Evolutionary conservation across 2,888 invertebrate genomes (phyloP).

Genomic region (Poecilus cupreus): DNA sequence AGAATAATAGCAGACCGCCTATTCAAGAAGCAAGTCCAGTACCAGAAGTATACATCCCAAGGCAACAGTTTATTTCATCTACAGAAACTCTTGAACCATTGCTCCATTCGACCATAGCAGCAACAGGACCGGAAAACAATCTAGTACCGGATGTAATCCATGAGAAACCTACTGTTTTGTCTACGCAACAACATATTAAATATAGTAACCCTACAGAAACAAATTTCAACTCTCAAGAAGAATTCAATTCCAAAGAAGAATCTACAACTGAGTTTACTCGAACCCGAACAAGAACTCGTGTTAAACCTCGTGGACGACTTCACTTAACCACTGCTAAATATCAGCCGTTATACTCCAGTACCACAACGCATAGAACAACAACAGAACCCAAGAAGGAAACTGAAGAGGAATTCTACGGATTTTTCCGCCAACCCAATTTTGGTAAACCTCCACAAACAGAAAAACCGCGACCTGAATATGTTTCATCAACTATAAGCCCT

Average conservation of each 20-base stretch:
- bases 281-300: conserved; percentile 62
- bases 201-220: not conserved
- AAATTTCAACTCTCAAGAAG: not conserved
- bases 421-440: conserved; percentile 73
- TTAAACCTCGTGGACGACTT: conserved; percentile 65
- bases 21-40: conserved; percentile 18
- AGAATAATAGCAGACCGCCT: not conserved
- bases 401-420: conserved; percentile 73
- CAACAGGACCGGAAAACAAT: conserved; percentile 48
- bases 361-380: conserved; percentile 65
- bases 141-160: conserved; percentile 33
- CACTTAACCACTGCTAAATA: conserved; percentile 58
- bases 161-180: conserved; percentile 26
- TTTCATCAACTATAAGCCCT: conserved; percentile 1
- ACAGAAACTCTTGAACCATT: conserved; percentile 38
- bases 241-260: conserved; percentile 27
- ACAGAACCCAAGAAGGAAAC: conserved; percentile 63
- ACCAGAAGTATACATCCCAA: conserved; percentile 28
- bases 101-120: conserved; percentile 8
- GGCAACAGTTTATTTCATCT: conserved; percentile 33
- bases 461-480: conserved; percentile 61
- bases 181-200: conserved; percentile 20
- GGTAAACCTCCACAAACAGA: conserved; percentile 61
- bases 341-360: conserved; percentile 61
- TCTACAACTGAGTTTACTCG: conserved; percentile 38